These are phyloP conservation scores for Nymphalis urticae DNA, from an alignment of 2,888 invertebrate species.

Conservation along the genomic window DNA sequence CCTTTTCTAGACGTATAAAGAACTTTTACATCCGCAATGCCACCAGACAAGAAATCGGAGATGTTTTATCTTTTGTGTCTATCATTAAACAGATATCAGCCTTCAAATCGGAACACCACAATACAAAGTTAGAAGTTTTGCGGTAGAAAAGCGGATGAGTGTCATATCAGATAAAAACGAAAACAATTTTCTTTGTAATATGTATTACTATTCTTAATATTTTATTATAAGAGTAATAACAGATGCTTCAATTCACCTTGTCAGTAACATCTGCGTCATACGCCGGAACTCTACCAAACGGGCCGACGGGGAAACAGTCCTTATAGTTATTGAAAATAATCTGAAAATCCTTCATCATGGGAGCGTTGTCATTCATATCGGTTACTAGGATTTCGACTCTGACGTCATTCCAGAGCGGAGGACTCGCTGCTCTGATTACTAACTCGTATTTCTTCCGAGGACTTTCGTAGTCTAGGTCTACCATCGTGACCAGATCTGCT, in stretches of 20 bases:
- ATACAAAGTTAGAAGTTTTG: too few species aligned
- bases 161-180: not conserved
- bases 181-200: too few species aligned
- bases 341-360: conserved; percentile 93
- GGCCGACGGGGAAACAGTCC: conserved; percentile 95
- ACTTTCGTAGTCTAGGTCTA: conserved; percentile 98
- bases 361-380: conserved; percentile 97
- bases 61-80: too few species aligned
- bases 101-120: too few species aligned
- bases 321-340: conserved; percentile 97
- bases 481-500: conserved; percentile 93
- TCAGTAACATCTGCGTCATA: conserved; percentile 97
- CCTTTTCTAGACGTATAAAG: too few species aligned
- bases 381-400: conserved; percentile 93
- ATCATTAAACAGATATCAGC: too few species aligned
- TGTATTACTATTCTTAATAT: too few species aligned
- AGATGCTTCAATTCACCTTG: conserved; percentile 63
- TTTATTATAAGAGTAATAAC: too few species aligned
- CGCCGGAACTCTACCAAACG: conserved; percentile 95
- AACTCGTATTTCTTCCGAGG: conserved; percentile 93
- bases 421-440: conserved; percentile 94
- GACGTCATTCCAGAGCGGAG: conserved; percentile 93
- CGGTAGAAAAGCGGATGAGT: too few species aligned
- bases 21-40: too few species aligned
- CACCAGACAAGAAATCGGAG: too few species aligned